A percentile compares a stretch with the other conserved stretches of the same genome.
phyloP scores from a whole-genome alignment of 1,140 invertebrate genomes.

The Notospermus geniculatus region DNA sequence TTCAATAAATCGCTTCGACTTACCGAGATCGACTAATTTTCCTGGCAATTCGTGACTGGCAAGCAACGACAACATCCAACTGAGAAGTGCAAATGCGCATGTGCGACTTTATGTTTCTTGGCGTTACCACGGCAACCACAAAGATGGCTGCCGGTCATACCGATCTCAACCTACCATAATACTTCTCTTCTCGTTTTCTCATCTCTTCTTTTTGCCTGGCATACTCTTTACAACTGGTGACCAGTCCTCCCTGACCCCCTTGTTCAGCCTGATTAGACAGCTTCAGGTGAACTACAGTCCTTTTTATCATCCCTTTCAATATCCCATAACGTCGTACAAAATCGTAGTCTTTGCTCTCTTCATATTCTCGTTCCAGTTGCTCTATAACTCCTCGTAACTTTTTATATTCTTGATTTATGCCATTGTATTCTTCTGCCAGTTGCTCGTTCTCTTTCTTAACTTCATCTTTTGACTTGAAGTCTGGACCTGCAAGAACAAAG shows the following conservation, averaged over 20 bases:
- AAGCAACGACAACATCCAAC: too few species aligned
- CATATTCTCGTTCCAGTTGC: slow-evolving; percentile 42
- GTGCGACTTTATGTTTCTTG: too few species aligned
- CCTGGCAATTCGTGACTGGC: too few species aligned
- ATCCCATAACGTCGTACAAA: slow-evolving; percentile 40
- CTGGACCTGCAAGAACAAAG: too few species aligned
- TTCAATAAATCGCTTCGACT: too few species aligned
- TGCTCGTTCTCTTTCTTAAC: slow-evolving; percentile 33
- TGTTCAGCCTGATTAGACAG: slow-evolving; percentile 38
- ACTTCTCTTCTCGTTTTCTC: slow-evolving; percentile 30
- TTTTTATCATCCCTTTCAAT: slow-evolving; percentile 46
- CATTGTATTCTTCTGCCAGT: slow-evolving; percentile 33
- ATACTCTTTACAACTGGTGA: slow-evolving; percentile 31
- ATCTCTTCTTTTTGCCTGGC: slow-evolving; percentile 29
- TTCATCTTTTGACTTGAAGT: slow-evolving; percentile 27
- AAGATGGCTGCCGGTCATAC: too few species aligned
- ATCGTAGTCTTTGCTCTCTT: slow-evolving; percentile 45
- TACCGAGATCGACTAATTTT: too few species aligned
- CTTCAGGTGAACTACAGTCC: slow-evolving; percentile 43
- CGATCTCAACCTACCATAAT: slow-evolving; percentile 23
- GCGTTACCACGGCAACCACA: too few species aligned
- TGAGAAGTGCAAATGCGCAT: too few species aligned
- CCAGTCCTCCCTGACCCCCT: slow-evolving; percentile 26
- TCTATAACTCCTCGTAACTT: slow-evolving; percentile 39
- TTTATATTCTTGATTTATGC: slow-evolving; percentile 36